Percentiles rank a stretch among this genome's conserved stretches.
Evolutionary conservation across 2,888 invertebrate genomes (phyloP).

Genomic region (Coenonympha arcania): DNA sequence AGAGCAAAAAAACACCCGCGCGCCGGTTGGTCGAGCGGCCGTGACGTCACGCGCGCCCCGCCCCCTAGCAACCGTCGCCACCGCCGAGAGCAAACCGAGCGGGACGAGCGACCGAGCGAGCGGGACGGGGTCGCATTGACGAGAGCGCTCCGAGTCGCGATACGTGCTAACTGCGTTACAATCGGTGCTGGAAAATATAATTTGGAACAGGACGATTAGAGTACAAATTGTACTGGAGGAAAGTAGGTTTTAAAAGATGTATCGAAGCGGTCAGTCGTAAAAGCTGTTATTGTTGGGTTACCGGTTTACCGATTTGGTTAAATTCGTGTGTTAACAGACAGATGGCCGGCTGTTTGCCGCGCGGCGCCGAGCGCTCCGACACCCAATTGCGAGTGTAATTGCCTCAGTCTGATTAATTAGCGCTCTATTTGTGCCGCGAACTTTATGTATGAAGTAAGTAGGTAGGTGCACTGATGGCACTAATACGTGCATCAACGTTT

Average conservation of each 20-base stretch:
- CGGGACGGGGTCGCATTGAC: constrained; percentile 56
- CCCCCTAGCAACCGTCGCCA: constrained; percentile 72
- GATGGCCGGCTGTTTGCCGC: constrained; percentile 53
- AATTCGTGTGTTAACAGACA: constrained; percentile 70
- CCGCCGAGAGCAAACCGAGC: constrained; percentile 64
- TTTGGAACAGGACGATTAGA: accelerated
- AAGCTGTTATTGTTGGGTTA: constrained; percentile 74
- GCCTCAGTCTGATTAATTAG: constrained; percentile 58
- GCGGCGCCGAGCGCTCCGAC: constrained; percentile 31
- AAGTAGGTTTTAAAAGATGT: constrained; percentile 23
- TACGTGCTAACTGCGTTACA: constrained; percentile 29
- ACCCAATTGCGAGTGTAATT: constrained; percentile 40
- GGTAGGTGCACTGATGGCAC: neutral
- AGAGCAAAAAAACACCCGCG: constrained; percentile 48
- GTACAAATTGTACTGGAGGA: constrained; percentile 26
- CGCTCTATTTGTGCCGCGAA: constrained; percentile 24
- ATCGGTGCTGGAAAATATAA: constrained; percentile 20
- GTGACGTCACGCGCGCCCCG: constrained; percentile 66
- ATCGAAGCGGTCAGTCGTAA: constrained; percentile 60
- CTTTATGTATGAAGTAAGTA: no score
- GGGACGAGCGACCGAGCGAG: constrained; percentile 49
- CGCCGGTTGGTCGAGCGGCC: constrained; percentile 51
- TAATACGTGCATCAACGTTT: neutral
- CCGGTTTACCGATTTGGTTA: constrained; percentile 74
- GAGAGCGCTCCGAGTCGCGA: constrained; percentile 23